A percentile compares a stretch with the other conserved stretches of the same genome.
Conservation (phyloP, 30 jellyfish, hydroid and myxozoan genomes). For the Nemopilema nomurai region DNA sequence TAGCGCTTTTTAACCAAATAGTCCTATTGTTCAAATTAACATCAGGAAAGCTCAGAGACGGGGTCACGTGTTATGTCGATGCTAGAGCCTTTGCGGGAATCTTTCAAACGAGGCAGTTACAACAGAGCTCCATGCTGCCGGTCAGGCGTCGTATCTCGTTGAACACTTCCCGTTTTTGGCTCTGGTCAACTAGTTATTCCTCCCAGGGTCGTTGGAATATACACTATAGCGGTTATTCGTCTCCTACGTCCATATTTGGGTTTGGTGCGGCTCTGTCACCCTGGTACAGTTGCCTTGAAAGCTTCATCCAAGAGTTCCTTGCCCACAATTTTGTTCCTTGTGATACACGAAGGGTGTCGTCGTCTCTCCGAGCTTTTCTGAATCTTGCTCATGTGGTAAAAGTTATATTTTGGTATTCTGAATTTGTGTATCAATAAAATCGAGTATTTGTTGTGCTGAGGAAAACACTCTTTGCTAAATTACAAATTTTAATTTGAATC, state of each 20-base stretch:
- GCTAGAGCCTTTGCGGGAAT: no score
- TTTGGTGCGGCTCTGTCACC: no score
- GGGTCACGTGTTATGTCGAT: no score
- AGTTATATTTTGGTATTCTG: not conserved
- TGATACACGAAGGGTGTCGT: not conserved
- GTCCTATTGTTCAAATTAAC: not conserved
- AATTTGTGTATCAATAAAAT: not conserved
- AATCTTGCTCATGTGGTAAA: not conserved
- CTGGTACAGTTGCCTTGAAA: no score
- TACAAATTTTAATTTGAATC: not conserved
- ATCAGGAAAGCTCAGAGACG: not conserved
- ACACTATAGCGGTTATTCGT: no score
- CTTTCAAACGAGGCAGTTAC: no score
- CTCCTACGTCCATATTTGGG: no score
- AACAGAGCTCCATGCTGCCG: no score
- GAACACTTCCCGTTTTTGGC: no score
- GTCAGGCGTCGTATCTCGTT: no score
- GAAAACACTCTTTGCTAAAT: not conserved
- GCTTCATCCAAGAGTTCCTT: not conserved
- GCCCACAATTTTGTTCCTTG: not conserved
- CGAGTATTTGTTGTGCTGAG: not conserved
- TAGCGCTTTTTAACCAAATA: not conserved
- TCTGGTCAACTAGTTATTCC: no score
- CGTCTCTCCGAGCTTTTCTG: not conserved
- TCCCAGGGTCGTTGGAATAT: no score